phyloP scores from a whole-genome alignment of 2,888 invertebrate species.

The Masnerella sp. region DNA sequence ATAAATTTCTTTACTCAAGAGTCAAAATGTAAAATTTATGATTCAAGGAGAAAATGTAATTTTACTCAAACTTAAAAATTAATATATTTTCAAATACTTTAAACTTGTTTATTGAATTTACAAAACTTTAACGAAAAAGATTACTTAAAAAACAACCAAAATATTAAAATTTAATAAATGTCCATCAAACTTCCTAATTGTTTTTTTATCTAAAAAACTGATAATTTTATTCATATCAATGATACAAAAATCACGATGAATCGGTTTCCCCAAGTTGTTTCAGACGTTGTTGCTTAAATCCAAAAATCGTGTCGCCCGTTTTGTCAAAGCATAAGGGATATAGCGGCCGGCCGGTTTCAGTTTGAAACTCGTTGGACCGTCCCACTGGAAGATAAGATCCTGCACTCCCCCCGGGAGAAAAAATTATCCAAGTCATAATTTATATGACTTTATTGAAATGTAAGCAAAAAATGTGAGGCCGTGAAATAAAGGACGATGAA shows the following conservation, averaged over 20 bases:
- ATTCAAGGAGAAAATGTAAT: no score
- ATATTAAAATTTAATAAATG: no score
- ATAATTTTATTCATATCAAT: slow-evolving; percentile 8
- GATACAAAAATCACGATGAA: slow-evolving; percentile 8
- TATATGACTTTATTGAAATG: slow-evolving; percentile 50
- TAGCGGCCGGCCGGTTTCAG: slow-evolving; percentile 30
- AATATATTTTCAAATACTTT: no score
- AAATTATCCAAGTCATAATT: slow-evolving; percentile 51
- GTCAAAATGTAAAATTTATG: no score
- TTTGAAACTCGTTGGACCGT: slow-evolving; percentile 38
- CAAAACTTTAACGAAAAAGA: no score
- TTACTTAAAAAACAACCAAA: no score
- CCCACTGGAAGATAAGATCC: slow-evolving; percentile 48
- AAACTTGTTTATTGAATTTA: no score
- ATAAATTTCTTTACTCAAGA: no score
- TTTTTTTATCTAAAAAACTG: no score
- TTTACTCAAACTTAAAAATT: no score
- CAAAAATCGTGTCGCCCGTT: slow-evolving; percentile 26
- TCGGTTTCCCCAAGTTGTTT: slow-evolving; percentile 14
- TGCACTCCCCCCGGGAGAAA: slow-evolving; percentile 18
- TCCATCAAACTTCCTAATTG: no score
- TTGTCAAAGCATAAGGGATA: slow-evolving; percentile 27
- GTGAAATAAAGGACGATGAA: slow-evolving; percentile 37
- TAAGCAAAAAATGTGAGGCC: slow-evolving; percentile 36
- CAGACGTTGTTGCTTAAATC: slow-evolving; percentile 24